phyloP scores from a whole-genome alignment of 2,113 vertebrate genomes.

The Amazona vittata region DNA sequence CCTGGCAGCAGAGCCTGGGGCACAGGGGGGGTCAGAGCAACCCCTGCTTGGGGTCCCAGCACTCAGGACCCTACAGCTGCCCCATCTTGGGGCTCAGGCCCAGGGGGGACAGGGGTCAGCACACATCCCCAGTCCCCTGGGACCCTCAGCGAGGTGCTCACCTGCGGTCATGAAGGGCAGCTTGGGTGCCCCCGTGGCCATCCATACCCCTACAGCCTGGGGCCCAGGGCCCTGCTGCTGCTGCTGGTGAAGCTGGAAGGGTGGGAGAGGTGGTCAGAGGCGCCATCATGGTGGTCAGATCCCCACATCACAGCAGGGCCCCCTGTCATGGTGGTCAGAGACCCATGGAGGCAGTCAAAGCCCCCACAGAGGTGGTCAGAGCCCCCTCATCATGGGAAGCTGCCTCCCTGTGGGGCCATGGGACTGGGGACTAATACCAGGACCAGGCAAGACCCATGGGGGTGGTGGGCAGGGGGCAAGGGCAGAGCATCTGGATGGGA shows the following conservation, averaged over 20 bases:
- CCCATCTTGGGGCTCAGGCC: conserved; percentile 78
- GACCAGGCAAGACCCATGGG: neutral
- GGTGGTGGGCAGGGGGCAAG: neutral
- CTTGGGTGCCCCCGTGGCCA: neutral
- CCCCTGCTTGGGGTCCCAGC: neutral
- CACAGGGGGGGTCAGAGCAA: neutral
- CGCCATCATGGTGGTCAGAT: neutral
- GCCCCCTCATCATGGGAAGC: neutral
- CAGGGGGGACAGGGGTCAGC: conserved; percentile 82
- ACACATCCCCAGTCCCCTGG: conserved; percentile 47
- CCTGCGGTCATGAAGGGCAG: neutral
- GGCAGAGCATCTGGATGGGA: neutral
- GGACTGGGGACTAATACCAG: neutral
- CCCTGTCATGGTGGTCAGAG: neutral
- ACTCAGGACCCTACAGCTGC: neutral
- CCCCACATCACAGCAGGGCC: neutral
- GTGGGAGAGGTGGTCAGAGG: neutral
- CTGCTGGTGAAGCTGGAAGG: conserved; percentile 43
- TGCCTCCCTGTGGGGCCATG: neutral
- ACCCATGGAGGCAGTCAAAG: neutral
- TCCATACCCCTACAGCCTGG: neutral
- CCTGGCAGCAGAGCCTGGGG: neutral
- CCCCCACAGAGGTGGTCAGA: neutral
- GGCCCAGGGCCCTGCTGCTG: neutral
- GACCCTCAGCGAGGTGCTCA: neutral